Conservation (phyloP, 1,140 invertebrate genomes). For the Ceratina japonica region DNA sequence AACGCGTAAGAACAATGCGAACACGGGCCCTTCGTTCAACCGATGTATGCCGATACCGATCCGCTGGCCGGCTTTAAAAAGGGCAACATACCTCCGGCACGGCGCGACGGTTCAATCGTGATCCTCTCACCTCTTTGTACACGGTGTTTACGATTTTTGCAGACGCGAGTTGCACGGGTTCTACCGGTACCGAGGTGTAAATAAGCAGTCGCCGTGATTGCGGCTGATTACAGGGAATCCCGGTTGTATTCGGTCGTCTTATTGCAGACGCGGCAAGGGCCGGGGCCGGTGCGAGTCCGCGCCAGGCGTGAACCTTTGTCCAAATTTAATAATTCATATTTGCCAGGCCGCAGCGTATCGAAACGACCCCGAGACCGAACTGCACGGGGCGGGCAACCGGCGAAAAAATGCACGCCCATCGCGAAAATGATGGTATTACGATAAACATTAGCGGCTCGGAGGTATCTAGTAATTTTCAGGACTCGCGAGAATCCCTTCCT, state of each 20-base stretch:
- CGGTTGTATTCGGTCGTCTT: slow-evolving; percentile 56
- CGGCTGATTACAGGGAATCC: slow-evolving; percentile 70
- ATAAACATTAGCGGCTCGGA: slow-evolving; percentile 47
- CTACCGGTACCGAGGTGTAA: slow-evolving; percentile 61
- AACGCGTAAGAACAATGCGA: neutral
- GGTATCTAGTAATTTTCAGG: slow-evolving; percentile 50
- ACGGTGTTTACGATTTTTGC: slow-evolving; percentile 71
- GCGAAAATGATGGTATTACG: slow-evolving; percentile 56
- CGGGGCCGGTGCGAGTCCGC: slow-evolving; percentile 33
- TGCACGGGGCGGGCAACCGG: neutral
- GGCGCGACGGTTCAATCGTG: no score
- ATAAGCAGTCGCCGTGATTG: slow-evolving; percentile 71
- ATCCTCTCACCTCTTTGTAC: slow-evolving; percentile 36
- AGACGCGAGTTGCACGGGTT: slow-evolving; percentile 60
- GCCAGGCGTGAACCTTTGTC: slow-evolving; percentile 57
- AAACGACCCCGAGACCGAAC: slow-evolving; percentile 30
- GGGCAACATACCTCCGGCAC: no score
- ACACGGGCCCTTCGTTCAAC: neutral
- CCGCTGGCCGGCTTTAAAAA: slow-evolving; percentile 12
- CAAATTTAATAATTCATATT: slow-evolving; percentile 67
- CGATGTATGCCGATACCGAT: slow-evolving; percentile 18
- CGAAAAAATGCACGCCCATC: slow-evolving; percentile 28
- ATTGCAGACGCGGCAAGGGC: slow-evolving; percentile 49
- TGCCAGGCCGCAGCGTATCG: slow-evolving; percentile 42
- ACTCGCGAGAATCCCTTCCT: neutral